Percentiles rank a stretch among this genome's conserved stretches.
These are phyloP conservation scores for Griposia aprilina DNA, from an alignment of 2,888 invertebrate species.

Conservation along the genomic window DNA sequence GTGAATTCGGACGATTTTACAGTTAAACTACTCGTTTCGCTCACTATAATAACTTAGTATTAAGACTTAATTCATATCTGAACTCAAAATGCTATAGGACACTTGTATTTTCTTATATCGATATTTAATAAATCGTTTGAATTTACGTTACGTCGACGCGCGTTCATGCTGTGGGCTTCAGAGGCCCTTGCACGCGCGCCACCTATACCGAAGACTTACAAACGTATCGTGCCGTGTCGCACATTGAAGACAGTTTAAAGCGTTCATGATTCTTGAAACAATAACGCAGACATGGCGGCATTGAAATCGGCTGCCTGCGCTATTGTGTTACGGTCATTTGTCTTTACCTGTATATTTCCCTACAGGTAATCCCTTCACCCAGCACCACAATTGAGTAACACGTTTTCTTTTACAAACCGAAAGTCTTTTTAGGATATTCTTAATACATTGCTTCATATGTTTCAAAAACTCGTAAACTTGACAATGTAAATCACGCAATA, in stretches of 20 bases:
- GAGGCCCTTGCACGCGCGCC: background rate
- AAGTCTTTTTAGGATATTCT: background rate
- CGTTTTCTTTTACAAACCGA: background rate
- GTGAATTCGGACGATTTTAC: background rate
- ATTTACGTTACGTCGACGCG: background rate
- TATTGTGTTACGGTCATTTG: constrained; percentile 41
- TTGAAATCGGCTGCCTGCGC: constrained; percentile 61
- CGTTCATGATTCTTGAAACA: constrained; percentile 68
- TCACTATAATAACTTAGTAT: background rate
- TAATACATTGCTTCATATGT: background rate
- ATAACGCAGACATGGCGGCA: constrained; percentile 60
- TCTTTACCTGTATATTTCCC: constrained; percentile 17
- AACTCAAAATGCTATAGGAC: too few species aligned
- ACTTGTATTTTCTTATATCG: background rate
- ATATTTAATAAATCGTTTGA: background rate
- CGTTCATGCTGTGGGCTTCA: background rate
- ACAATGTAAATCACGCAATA: background rate
- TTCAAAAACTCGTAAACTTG: too few species aligned
- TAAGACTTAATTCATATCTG: background rate
- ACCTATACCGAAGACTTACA: background rate
- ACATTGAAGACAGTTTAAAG: constrained; percentile 30
- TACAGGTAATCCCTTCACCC: background rate
- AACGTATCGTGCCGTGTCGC: constrained; percentile 11
- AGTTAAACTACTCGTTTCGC: background rate
- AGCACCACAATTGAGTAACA: background rate